Evolutionary conservation across 2,888 invertebrate species (phyloP).

Genomic region (Bruchidius siliquastri): DNA sequence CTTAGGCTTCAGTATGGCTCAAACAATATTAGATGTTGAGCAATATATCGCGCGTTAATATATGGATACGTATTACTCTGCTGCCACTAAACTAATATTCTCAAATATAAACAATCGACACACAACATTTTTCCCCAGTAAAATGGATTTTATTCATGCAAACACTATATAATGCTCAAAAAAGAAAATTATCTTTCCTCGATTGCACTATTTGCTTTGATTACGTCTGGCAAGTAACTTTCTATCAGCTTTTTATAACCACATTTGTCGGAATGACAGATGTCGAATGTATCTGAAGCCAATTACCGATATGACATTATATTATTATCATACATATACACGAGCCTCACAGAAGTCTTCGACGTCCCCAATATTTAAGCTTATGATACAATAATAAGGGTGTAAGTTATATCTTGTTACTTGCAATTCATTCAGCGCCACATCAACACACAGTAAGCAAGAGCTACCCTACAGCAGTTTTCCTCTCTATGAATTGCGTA

Average conservation of each 20-base stretch:
- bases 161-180: too few species aligned
- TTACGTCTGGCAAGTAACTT: too few species aligned
- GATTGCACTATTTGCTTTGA: too few species aligned
- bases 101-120: too few species aligned
- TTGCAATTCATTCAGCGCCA: not conserved
- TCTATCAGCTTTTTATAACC: not conserved
- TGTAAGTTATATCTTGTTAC: conserved; percentile 34
- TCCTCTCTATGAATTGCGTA: conserved; percentile 39
- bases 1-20: too few species aligned
- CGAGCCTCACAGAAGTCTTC: not conserved
- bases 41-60: too few species aligned
- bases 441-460: conserved; percentile 8
- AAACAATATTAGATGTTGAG: too few species aligned
- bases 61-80: too few species aligned
- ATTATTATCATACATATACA: not conserved
- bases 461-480: not conserved
- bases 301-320: not conserved
- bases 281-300: not conserved
- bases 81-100: too few species aligned
- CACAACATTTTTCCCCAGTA: too few species aligned
- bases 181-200: too few species aligned
- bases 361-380: not conserved
- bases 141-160: too few species aligned
- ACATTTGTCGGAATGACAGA: not conserved
- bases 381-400: conserved; percentile 20